Conservation (phyloP, 2,888 invertebrate genomes). For the Agrochola lota region DNA sequence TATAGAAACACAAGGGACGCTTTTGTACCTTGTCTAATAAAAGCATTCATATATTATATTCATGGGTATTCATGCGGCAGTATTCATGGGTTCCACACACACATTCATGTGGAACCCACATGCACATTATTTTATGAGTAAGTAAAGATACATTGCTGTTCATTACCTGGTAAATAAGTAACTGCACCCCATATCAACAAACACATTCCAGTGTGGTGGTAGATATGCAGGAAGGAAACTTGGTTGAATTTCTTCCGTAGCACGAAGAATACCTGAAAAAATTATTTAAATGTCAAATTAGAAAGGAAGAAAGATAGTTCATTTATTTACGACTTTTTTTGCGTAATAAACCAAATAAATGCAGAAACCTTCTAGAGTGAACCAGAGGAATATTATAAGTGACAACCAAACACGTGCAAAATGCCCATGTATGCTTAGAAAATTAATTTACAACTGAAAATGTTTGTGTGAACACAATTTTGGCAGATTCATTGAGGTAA, state of each 20-base stretch:
- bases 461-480: neutral
- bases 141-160: neutral
- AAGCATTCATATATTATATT: too few relatives aligned
- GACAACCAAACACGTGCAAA: neutral
- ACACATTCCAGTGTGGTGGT: slow-evolving; percentile 95
- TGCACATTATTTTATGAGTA: neutral
- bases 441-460: neutral
- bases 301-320: neutral
- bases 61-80: too few relatives aligned
- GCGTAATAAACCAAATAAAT: neutral
- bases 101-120: neutral
- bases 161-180: slow-evolving; percentile 57
- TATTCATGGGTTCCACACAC: too few relatives aligned
- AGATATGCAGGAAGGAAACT: slow-evolving; percentile 93
- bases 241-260: slow-evolving; percentile 93
- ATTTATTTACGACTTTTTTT: neutral
- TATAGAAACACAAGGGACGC: neutral
- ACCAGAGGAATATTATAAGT: neutral
- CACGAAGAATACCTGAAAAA: slow-evolving; percentile 93
- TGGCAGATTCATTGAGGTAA: neutral
- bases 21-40: neutral
- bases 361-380: neutral
- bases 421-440: neutral
- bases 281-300: neutral
- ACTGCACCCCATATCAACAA: slow-evolving; percentile 70